Conservation (phyloP, 2,888 invertebrate genomes). For the Blomia tropicalis region DNA sequence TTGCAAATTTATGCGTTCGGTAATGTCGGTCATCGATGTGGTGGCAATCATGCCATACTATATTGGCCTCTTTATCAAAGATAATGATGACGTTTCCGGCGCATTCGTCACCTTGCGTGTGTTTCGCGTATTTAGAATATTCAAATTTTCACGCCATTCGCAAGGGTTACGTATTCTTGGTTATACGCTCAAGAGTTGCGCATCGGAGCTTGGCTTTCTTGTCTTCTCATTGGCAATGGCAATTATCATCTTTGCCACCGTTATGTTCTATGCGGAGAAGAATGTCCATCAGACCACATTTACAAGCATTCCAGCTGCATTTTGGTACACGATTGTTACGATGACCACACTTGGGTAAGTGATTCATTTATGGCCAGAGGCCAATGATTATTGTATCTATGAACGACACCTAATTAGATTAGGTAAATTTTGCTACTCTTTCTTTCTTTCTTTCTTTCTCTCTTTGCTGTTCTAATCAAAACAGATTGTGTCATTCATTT, state of each 20-base stretch:
- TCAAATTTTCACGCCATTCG: constrained; percentile 99
- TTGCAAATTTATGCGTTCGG: constrained; percentile 89
- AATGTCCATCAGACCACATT: constrained; percentile 91
- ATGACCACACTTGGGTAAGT: constrained; percentile 98
- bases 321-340: constrained; percentile 99
- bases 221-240: constrained; percentile 99
- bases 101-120: constrained; percentile 97
- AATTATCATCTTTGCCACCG: constrained; percentile 98
- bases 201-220: constrained; percentile 90
- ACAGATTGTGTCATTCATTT: no score
- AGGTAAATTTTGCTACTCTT: no score
- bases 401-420: no score
- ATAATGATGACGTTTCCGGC: constrained; percentile 95
- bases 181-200: constrained; percentile 96
- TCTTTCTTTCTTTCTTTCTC: no score
- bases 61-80: constrained; percentile 89
- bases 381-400: neutral
- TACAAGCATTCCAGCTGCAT: constrained; percentile 97
- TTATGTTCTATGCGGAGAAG: constrained; percentile 99
- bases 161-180: constrained; percentile 95
- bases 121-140: constrained; percentile 98
- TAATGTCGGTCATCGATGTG: constrained; percentile 98
- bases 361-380: neutral
- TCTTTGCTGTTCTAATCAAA: no score
- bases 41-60: constrained; percentile 98